A percentile compares a stretch with the other conserved stretches of the same genome.
phyloP scores from a whole-genome alignment of 2,113 vertebrate genomes.

The Ranitomeya imitator region DNA sequence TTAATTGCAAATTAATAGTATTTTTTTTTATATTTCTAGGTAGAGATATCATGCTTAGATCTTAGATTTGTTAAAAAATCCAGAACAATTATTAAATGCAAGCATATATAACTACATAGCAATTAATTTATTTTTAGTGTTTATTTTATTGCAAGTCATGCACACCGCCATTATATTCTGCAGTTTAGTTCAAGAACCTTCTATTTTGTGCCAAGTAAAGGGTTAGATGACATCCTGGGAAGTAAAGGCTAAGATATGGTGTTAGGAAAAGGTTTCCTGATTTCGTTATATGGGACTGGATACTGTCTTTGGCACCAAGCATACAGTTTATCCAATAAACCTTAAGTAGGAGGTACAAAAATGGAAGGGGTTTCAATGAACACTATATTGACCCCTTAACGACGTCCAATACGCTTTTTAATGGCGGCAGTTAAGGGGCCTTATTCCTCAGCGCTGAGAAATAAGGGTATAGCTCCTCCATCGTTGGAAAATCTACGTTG shows the following conservation, averaged over 20 bases:
- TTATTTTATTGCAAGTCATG: background rate
- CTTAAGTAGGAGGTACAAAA: no score
- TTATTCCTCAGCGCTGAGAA: no score
- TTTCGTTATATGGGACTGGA: background rate
- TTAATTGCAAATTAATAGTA: conserved; percentile 9
- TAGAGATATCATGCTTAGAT: background rate
- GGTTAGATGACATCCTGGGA: background rate
- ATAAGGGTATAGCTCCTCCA: no score
- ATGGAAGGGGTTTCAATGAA: no score
- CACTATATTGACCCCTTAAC: no score
- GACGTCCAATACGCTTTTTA: no score
- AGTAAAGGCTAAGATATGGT: background rate
- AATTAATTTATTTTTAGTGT: background rate
- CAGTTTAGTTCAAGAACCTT: background rate
- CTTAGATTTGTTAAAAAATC: background rate
- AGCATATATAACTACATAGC: background rate
- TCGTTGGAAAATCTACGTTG: no score
- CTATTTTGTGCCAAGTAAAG: background rate
- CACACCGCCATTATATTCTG: background rate
- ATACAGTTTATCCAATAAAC: no score
- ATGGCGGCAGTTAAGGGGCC: no score
- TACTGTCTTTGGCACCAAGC: no score
- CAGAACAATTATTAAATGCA: background rate
- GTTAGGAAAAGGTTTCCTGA: background rate
- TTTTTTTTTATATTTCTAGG: background rate